Conservation (phyloP, 1,140 invertebrate species). For the Cydia pomonella region DNA sequence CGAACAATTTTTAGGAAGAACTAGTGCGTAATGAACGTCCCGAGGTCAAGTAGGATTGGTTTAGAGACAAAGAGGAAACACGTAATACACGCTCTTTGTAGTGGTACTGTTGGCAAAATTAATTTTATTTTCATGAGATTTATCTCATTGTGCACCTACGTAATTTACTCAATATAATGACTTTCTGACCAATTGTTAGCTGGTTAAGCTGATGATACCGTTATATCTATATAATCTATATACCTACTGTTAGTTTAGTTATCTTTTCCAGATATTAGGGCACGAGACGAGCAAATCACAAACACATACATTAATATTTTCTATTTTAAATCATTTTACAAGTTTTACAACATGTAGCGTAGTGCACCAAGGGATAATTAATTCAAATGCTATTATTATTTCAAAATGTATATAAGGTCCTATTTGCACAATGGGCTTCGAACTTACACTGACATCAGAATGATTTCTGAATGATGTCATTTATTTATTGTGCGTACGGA, state of each 20-base stretch:
- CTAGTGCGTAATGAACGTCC: neutral
- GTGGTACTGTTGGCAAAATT: neutral
- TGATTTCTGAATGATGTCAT: too few relatives aligned
- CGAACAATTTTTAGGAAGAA: neutral
- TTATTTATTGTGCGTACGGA: too few relatives aligned
- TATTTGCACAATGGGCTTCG: too few relatives aligned
- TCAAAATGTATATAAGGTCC: too few relatives aligned
- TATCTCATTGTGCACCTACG: conserved; percentile 10
- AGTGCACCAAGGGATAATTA: neutral
- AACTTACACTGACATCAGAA: too few relatives aligned
- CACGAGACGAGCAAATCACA: neutral
- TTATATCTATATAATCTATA: too few relatives aligned
- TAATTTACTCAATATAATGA: conserved; percentile 17
- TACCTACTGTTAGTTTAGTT: neutral
- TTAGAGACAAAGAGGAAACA: conserved; percentile 14
- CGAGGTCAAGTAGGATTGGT: neutral
- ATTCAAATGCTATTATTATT: too few relatives aligned
- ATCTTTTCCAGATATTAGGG: neutral
- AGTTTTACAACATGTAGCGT: too few relatives aligned
- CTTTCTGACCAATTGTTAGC: neutral
- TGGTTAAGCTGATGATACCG: neutral
- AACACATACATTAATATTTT: too few relatives aligned
- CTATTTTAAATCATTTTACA: conserved; percentile 20
- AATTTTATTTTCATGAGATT: conserved; percentile 9
- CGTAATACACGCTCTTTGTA: neutral